These are phyloP conservation scores for Atta cephalotes DNA, from an alignment of 1,140 invertebrate species.

Conservation along the genomic window DNA sequence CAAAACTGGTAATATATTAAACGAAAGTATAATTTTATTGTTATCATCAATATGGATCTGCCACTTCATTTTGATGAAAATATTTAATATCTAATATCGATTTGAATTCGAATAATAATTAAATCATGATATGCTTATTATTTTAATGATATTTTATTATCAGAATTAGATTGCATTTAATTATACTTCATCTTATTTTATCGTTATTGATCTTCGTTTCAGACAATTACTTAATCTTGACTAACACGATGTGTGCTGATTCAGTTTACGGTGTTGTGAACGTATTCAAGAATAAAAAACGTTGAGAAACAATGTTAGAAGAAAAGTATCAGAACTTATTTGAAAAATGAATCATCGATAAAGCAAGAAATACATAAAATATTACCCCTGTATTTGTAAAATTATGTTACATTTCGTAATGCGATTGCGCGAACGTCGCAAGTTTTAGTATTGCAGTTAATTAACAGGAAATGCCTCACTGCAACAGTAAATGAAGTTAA, in stretches of 20 bases:
- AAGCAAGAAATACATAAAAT: neutral
- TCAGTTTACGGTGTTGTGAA: neutral
- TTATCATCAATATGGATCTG: neutral
- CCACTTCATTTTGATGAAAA: neutral
- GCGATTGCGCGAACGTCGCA: neutral
- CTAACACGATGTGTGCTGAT: neutral
- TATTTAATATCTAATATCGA: neutral
- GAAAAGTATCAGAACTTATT: neutral
- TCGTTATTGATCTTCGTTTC: neutral
- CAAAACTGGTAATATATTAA: neutral
- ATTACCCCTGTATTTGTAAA: neutral
- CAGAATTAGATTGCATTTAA: neutral
- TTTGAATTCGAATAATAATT: neutral
- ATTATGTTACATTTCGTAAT: conserved; percentile 2
- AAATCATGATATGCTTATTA: neutral
- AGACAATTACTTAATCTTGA: neutral
- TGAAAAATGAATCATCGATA: neutral
- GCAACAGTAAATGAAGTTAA: conserved; percentile 30
- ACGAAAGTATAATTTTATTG: neutral
- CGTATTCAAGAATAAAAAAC: neutral
- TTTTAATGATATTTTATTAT: neutral
- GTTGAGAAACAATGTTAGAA: neutral
- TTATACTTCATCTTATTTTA: conserved; percentile 27
- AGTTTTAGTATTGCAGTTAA: conserved; percentile 7
- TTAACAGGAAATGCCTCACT: conserved; percentile 22